Evolutionary conservation across 2,113 vertebrate species (phyloP).

Genomic region (Pachyramphus minor): DNA sequence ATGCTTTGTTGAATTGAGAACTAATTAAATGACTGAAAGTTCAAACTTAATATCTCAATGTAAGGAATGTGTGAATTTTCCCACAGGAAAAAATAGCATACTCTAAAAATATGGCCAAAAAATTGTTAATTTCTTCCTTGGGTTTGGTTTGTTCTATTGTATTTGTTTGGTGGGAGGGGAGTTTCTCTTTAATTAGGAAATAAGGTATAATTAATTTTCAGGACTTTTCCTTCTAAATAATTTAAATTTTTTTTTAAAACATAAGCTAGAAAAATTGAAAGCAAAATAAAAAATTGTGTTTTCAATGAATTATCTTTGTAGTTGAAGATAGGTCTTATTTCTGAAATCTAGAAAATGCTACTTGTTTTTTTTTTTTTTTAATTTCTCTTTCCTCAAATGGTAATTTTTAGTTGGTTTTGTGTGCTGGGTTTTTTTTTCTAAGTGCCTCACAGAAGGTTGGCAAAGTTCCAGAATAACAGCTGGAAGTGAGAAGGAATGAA

Average conservation of each 20-base stretch:
- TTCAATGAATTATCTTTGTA: not conserved
- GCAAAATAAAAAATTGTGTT: not conserved
- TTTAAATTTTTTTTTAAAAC: not conserved
- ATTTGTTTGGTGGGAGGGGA: not conserved
- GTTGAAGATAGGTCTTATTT: not conserved
- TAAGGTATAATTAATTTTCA: not conserved
- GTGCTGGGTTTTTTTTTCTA: not conserved
- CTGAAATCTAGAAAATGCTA: not conserved
- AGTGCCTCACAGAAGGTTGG: conserved; percentile 28
- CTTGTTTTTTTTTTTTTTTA: not conserved
- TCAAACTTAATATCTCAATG: conserved; percentile 51
- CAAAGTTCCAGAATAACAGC: conserved; percentile 59
- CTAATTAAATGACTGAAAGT: conserved; percentile 55
- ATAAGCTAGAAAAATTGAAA: accelerated
- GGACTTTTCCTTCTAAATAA: not conserved
- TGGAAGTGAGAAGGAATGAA: conserved; percentile 45
- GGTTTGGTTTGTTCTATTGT: not conserved
- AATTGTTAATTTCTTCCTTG: not conserved
- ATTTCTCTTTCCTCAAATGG: not conserved
- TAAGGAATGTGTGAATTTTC: conserved; percentile 49
- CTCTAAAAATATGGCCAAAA: not conserved
- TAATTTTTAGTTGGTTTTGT: not conserved
- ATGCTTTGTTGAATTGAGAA: conserved; percentile 38
- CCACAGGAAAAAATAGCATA: conserved; percentile 28
- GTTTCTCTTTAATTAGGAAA: not conserved